phyloP scores from a whole-genome alignment of 2,113 vertebrate genomes.

The Nannobrachium achirus region DNA sequence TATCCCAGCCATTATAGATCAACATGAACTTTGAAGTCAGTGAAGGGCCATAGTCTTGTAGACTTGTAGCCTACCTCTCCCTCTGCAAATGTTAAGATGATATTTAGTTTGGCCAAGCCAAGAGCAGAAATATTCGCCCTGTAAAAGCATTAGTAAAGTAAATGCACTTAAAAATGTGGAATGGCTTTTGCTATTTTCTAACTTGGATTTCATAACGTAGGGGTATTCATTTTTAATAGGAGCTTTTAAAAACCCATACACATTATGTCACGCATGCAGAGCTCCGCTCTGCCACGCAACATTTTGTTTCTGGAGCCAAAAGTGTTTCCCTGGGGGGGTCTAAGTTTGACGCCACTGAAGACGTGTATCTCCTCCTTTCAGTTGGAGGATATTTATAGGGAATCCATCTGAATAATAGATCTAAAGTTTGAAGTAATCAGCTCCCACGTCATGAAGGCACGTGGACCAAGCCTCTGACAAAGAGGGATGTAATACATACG shows the following conservation, averaged over 20 bases:
- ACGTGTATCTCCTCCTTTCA: constrained; percentile 56
- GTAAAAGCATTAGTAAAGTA: no score
- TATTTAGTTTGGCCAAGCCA: no score
- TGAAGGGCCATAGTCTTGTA: no score
- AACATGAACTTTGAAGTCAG: no score
- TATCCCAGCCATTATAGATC: no score
- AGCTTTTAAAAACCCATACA: constrained; percentile 24
- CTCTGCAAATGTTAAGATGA: background rate
- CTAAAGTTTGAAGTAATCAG: constrained; percentile 52
- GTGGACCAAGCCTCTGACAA: constrained; percentile 68
- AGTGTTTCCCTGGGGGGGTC: background rate
- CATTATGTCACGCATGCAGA: no score
- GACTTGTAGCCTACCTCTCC: background rate
- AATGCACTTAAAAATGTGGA: background rate
- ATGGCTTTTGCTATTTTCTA: constrained; percentile 1
- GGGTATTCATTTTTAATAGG: constrained; percentile 28
- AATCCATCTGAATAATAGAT: constrained; percentile 76
- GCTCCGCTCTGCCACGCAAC: constrained; percentile 13
- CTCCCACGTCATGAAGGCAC: constrained; percentile 31
- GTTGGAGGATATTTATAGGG: constrained; percentile 70
- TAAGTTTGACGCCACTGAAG: constrained; percentile 30
- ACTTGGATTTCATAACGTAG: constrained; percentile 3
- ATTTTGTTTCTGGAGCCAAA: constrained; percentile 13
- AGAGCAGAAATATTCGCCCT: no score
- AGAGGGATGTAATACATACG: constrained; percentile 48